Evolutionary conservation across 2,113 vertebrate genomes (phyloP), one percentile per base, ranked within the genome.

Genomic region (Nyctibius bracteatus): DNA sequence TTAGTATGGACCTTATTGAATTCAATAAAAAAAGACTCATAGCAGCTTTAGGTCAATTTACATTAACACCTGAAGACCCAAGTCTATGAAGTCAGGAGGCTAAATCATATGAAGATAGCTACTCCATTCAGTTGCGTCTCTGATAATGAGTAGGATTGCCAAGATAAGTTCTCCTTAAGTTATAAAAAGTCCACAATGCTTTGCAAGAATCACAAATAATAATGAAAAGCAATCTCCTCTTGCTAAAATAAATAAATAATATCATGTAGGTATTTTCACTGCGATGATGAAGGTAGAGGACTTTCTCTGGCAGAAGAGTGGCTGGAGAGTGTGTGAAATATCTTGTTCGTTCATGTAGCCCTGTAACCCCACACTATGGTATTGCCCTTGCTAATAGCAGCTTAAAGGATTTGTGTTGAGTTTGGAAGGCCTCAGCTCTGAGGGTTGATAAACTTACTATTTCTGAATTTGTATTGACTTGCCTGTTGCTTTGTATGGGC

Each of bases 321-420:
- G 8, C 22, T 66, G 28, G 16, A 57, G 9, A 43, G 16, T 13
- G 16, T 61, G 27, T 11, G 67, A n/a, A 31, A 7, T 8, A 46
- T 28, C 65, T 5, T 21, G 8, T 23, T 77, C 0, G 0, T 23
- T 68, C 13, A 15, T 11, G 35, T 1, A 67, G 28, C 37, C 28
- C 19, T 54, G 14, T 6, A 59, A 17, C 30, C 27, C 12, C 35
- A 14, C 9, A 4, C 4, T 0, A 2, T 18, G 8, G 13, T 8
- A 18, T 2, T 57, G 5, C 14, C 30, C 17, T 20, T 41, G 44
- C 33, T 30, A 27, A 57, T 17, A 62, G 24, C 55, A 81, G 39
- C 12, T 59, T 28, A 31, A 3, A 57, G 43, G 30, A 3, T 81
- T 85, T 58, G 8, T 12, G 22, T 3, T 39, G 78, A 70, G 27